Base-by-base conservation (phyloP, 2,888 invertebrate species). In the Lochmaea crataegi region DNA sequence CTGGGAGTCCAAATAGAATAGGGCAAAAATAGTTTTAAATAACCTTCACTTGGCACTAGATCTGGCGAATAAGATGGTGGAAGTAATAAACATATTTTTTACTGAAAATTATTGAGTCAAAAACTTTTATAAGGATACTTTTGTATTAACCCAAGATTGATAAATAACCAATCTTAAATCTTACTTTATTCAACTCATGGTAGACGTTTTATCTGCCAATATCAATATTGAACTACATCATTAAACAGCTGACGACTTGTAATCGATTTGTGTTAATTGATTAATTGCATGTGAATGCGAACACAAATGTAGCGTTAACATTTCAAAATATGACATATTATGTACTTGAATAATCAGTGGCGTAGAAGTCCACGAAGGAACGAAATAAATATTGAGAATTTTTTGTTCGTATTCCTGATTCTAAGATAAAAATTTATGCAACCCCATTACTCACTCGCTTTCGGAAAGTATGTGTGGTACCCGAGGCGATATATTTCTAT, bases 401-500 rank as follows among this genome's bases (percentile, higher is more conserved):
- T 18, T 1, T 10, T 9, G 18, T 10, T 58, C 14, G 32, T 11
- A n/a, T 1, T 58, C 9, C 32, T 58, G 32, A 66, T 56, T 66
- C 14, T 18, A 12, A 53, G 26, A 41, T 9, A 58, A 42, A 68
- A 63, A 68, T 68, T 22, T 68, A 68, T 68, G 68, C 61, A 68
- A 26, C 2, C 45, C 41, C 63, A 41, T 68, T 32, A 51, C 66
- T 58, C 51, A 61, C 64, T 60, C 42, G 42, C 48, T 56, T 58
- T 65, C 32, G 57, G 26, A 18, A 67, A 74, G 66, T 56, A 68
- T 38, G 51, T 10, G 1, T 64, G 65, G 60, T 64, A 51, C 73
- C 53, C 32, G 48, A 67, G 51, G 67, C 68, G 58, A 60, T 64
- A 72, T 64, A 69, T 71, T 60, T 64, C 56, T 64, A 16, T 64